Base-by-base conservation (phyloP, 2,797 vertebrate genomes). In the Gambelia wislizenii region DNA sequence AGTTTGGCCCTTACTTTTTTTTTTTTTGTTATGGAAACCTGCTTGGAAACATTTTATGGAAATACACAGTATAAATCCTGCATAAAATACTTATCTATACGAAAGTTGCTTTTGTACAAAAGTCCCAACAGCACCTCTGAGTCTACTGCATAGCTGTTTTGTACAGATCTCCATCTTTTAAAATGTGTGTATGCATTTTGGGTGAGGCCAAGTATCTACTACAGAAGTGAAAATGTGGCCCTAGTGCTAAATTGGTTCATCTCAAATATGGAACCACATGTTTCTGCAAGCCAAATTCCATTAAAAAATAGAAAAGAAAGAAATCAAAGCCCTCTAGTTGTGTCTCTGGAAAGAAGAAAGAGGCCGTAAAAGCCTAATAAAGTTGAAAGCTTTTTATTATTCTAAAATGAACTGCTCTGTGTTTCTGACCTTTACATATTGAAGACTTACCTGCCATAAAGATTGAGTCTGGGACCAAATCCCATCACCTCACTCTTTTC, bases 391-490 rank as follows among this genome's bases (percentile, higher is more conserved):
- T 93, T 81, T 90, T 86, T 90, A 1, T 91, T 91, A 52, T 92
- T 92, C 94, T 85, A 74, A 89, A 88, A 93, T 81, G 67, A 90
- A 54, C 87, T 93, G 54, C 83, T 87, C 90, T 75, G 84, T 83
- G 16, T 0, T 0, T 81, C 64, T 96, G 94, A 95, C 94, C 93
- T 94, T 93, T 91, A 83, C 1, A 0, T 89, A 89, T 86, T 93
- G 91, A 92, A 91, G 89, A 74, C 89, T 91, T 89, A 80, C 79
- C 93, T 90, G 90, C 92, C 2, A 0, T 67, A 83, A 92, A 89
- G 89, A 92, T 93, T 94, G 95, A 94, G 88, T 95, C 81, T 94
- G 93, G 92, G 84, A 92, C 90, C 84, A 93, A 96, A 96, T 95
- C 93, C 93, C 33, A 4, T 93, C 81, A 91, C 90, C 78, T 87